A percentile compares a stretch with the other conserved stretches of the same genome.
Evolutionary conservation across 2,888 invertebrate species (phyloP).

Genomic region (Rhamphomyia laevipes): DNA sequence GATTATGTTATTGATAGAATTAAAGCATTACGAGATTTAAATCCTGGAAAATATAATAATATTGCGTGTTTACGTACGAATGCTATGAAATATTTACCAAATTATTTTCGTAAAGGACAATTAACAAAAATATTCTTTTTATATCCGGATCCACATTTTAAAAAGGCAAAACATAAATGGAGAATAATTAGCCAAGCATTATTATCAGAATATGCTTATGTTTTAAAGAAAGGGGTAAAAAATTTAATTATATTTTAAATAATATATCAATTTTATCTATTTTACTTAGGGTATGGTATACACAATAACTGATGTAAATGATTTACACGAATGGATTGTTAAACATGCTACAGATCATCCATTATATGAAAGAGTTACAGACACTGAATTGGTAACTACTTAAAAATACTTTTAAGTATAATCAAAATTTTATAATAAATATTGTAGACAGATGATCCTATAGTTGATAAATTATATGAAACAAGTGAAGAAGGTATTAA

Average conservation of each 20-base stretch:
- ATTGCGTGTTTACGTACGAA: constrained; percentile 91
- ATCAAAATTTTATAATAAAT: neutral
- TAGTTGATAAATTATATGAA: constrained; percentile 79
- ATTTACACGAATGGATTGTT: constrained; percentile 96
- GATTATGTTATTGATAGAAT: constrained; percentile 96
- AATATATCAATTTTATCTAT: constrained; percentile 17
- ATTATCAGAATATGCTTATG: constrained; percentile 94
- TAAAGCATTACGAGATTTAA: constrained; percentile 64
- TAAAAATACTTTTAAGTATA: neutral
- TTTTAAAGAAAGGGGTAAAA: constrained; percentile 67
- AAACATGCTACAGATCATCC: constrained; percentile 83
- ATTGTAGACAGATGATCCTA: constrained; percentile 59
- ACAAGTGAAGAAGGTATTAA: constrained; percentile 98
- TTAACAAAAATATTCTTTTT: constrained; percentile 95
- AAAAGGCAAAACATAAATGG: constrained; percentile 98
- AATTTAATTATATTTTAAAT: neutral
- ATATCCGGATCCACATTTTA: constrained; percentile 99
- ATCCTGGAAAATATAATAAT: constrained; percentile 74
- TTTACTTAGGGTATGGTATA: constrained; percentile 69
- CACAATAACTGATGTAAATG: constrained; percentile 95
- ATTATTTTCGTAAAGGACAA: constrained; percentile 92
- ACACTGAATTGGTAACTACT: constrained; percentile 59
- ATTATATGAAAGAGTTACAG: constrained; percentile 63
- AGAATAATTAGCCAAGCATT: constrained; percentile 88
- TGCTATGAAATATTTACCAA: constrained; percentile 99